Conservation (phyloP, 2,888 invertebrate genomes). For the Eupithecia exiguata region DNA sequence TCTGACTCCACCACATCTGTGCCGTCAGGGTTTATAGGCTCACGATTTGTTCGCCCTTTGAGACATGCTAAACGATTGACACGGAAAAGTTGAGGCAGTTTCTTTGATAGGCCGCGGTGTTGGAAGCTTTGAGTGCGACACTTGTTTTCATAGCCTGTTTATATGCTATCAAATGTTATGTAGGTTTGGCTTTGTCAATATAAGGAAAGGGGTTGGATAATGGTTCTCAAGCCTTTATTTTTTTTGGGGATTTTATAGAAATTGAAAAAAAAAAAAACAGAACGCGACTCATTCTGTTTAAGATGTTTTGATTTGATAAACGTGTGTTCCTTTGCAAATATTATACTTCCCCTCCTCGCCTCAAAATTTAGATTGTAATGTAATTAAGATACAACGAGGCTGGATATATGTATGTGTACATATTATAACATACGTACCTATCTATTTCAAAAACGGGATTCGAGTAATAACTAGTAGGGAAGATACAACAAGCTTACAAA, state of each 20-base stretch:
- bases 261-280: not conserved
- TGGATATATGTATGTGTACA: not conserved
- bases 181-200: not conserved
- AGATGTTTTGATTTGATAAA: not conserved
- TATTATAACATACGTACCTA: not conserved
- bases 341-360: not conserved
- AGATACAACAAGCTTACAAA: not conserved
- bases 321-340: not conserved
- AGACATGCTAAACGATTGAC: slow-evolving; percentile 60
- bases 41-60: slow-evolving; percentile 51
- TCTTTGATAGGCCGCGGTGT: slow-evolving; percentile 45
- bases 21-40: slow-evolving; percentile 32
- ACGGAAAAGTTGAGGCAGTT: slow-evolving; percentile 52
- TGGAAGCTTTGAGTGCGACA: slow-evolving; percentile 42
- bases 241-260: not conserved
- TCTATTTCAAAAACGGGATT: not conserved
- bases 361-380: not conserved
- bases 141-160: slow-evolving; percentile 42
- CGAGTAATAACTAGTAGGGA: not conserved
- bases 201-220: not conserved
- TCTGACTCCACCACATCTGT: not conserved
- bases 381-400: not conserved
- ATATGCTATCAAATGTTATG: slow-evolving; percentile 34
- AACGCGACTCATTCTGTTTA: not conserved
- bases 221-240: not conserved